Conservation (phyloP, 2,888 invertebrate species). For the Sesia apiformis region DNA sequence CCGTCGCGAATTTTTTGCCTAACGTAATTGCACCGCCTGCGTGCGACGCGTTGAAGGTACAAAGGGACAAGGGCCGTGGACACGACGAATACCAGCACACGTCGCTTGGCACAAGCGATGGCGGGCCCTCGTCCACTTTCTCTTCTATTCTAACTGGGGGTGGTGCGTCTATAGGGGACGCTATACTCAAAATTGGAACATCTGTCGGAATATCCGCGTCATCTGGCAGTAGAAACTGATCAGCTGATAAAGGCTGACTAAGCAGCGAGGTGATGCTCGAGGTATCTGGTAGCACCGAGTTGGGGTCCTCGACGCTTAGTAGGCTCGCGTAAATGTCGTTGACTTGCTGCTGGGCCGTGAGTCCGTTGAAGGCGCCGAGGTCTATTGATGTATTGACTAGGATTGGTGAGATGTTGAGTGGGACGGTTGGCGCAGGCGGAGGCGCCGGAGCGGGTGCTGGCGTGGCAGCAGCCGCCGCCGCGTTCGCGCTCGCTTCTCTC, state of each 20-base stretch:
- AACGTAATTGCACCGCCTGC: conserved; percentile 73
- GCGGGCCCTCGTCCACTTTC: conserved; percentile 28
- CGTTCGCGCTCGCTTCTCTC: conserved; percentile 58
- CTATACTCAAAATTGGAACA: conserved; percentile 24
- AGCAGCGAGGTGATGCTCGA: conserved; percentile 49
- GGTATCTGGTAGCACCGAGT: conserved; percentile 46
- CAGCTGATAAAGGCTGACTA: conserved; percentile 41
- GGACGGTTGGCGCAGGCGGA: conserved; percentile 15
- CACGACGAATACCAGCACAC: conserved; percentile 70
- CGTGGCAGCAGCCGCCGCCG: conserved; percentile 23
- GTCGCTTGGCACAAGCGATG: conserved; percentile 43
- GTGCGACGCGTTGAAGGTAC: conserved; percentile 73
- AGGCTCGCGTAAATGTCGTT: conserved; percentile 57
- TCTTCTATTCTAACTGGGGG: conserved; percentile 21
- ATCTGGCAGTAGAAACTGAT: conserved; percentile 42
- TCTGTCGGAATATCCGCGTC: conserved; percentile 35
- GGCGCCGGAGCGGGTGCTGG: conserved; percentile 12
- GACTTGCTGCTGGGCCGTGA: conserved; percentile 55
- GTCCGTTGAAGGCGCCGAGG: conserved; percentile 45
- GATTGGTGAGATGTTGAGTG: conserved; percentile 40
- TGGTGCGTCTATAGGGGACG: conserved; percentile 31
- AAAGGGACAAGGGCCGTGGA: conserved; percentile 75
- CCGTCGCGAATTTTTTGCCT: conserved; percentile 65
- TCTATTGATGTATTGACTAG: conserved; percentile 53
- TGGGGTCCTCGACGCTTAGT: conserved; percentile 49